phyloP scores from a whole-genome alignment of 1,140 invertebrate species.

The Zophobas morio region DNA sequence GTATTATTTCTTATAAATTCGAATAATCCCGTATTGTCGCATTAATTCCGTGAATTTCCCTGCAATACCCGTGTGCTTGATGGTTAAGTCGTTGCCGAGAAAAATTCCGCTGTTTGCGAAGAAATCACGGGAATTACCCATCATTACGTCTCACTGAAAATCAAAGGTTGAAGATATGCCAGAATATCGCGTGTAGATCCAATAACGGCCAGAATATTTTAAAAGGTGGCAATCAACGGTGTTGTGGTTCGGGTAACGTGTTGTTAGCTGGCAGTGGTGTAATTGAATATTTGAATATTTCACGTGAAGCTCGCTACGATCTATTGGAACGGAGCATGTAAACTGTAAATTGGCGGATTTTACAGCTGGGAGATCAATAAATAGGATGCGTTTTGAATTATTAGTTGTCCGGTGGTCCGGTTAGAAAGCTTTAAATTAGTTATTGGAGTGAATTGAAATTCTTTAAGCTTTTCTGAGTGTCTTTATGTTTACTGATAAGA shows the following conservation, averaged over 20 bases:
- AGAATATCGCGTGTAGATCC: constrained; percentile 40
- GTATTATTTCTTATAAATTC: constrained; percentile 26
- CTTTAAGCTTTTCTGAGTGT: no score
- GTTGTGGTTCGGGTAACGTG: constrained; percentile 10
- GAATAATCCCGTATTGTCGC: constrained; percentile 8
- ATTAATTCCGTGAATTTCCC: constrained; percentile 8
- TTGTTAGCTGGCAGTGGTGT: constrained; percentile 18
- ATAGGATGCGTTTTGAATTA: no score
- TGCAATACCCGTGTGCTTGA: not conserved
- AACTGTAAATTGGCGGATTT: not conserved
- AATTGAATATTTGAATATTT: constrained; percentile 47
- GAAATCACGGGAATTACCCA: not conserved
- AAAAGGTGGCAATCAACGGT: constrained; percentile 40
- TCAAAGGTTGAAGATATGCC: constrained; percentile 5
- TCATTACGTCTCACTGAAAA: not conserved
- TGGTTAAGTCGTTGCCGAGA: not conserved
- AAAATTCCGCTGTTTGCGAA: not conserved
- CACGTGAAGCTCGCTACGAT: constrained; percentile 8
- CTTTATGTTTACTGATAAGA: no score
- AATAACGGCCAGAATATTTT: constrained; percentile 8
- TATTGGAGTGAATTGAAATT: no score
- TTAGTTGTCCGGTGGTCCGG: no score
- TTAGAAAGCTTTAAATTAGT: no score
- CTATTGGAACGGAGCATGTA: constrained; percentile 10
- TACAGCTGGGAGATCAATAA: not conserved